These are phyloP conservation scores for Pterocles burchelli DNA, from an alignment of 2,113 vertebrate species.

Conservation along the genomic window DNA sequence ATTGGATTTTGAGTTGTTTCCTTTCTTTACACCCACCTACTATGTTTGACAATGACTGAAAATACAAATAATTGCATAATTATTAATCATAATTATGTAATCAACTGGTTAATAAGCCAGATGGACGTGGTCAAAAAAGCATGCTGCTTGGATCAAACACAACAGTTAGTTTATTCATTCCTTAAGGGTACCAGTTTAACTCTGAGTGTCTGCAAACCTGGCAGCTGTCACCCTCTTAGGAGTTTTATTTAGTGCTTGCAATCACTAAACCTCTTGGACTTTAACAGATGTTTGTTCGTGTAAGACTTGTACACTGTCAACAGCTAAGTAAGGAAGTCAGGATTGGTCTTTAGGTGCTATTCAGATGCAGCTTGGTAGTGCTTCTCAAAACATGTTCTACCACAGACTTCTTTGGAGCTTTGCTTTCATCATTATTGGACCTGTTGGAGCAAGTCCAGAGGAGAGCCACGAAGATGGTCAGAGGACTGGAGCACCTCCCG, in stretches of 20 bases:
- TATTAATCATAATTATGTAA: not conserved
- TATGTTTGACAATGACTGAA: not conserved
- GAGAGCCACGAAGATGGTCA: no score
- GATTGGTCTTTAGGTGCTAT: not conserved
- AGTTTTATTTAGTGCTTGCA: not conserved
- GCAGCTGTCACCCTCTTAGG: not conserved
- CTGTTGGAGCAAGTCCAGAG: no score
- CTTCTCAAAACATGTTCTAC: not conserved
- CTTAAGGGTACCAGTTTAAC: not conserved
- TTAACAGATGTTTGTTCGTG: not conserved
- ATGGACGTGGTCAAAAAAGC: not conserved
- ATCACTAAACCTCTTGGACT: not conserved
- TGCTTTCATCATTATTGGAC: not conserved
- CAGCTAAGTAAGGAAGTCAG: not conserved
- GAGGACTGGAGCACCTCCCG: no score
- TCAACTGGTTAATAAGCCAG: not conserved
- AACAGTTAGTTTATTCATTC: not conserved
- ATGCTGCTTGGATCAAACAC: not conserved
- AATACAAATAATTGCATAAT: not conserved
- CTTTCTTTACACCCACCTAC: not conserved
- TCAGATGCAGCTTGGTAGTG: not conserved
- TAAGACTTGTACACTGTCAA: not conserved
- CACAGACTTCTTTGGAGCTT: not conserved
- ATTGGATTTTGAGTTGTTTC: not conserved
- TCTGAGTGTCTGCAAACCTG: not conserved